Base-by-base conservation (phyloP, 2,888 invertebrate genomes). In the Eupeodes luniger region DNA sequence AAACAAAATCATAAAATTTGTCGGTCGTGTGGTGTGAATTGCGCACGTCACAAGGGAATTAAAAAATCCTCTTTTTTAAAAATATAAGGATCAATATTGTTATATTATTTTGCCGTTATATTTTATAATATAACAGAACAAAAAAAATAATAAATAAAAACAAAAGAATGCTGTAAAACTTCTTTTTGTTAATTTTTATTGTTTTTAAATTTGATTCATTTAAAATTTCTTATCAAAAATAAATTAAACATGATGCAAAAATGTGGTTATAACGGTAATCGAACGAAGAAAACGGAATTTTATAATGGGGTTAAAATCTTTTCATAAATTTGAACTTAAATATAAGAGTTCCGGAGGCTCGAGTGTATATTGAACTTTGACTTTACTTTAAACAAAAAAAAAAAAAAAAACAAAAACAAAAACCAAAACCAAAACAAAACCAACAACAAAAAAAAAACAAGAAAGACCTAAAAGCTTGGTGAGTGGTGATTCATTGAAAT, bases 171-270 rank as follows among this genome's bases (percentile, higher is more conserved):
- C 19, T 9, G 70, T 12, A 1, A 9, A 19, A 70, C 55, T 14
- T 40, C 70, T 70, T 70, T 64, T 66, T 47, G 9, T 57, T 57
- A 5, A 19, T 19, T 2, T 70, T 70, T 44, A 70, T 70, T 1
- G 55, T 55, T 55, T 69, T 70, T 12, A 19, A 55, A 19, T 70
- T 70, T 70, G 55, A 70, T 69, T 69, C 53, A 70, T 70, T 70
- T 55, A 69, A 40, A 40, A 70, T 44, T 16, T 40, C 12, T 51
- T 4, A 40, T 9, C 19, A 16, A 69, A 69, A 69, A 69, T 53
- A 69, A 69, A 34, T 51, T 47, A 27, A 47, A 19, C 14, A 44
- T 9, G 70, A 40, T 70, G 19, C 10, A 36, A 44, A 14, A 70
- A 70, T 34, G 14, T n/a, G 19, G 19, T 1, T 34, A 69, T 55